phyloP scores from a whole-genome alignment of 2,113 vertebrate genomes.

The Aplodontia rufa region DNA sequence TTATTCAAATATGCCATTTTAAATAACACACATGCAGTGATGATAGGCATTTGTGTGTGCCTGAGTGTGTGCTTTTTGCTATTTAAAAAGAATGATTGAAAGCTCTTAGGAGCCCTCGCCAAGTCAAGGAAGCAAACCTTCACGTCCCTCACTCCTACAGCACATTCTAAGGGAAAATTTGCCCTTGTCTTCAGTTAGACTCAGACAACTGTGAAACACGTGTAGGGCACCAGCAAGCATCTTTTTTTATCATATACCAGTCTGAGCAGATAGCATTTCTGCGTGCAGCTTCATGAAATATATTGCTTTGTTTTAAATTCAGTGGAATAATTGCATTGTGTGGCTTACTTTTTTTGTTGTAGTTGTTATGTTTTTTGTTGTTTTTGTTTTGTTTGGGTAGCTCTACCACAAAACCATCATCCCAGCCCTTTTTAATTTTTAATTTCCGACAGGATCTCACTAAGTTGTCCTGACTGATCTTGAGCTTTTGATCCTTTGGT shows the following conservation, averaged over 20 bases:
- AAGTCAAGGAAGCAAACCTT: background rate
- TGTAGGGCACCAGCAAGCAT: background rate
- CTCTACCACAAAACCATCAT: no score
- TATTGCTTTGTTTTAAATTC: background rate
- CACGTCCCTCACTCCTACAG: background rate
- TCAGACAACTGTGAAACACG: background rate
- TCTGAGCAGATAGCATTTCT: background rate
- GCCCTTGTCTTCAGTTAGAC: background rate
- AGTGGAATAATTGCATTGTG: background rate
- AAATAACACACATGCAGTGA: background rate
- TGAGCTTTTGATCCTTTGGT: no score
- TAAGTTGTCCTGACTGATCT: no score
- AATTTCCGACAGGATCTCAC: no score
- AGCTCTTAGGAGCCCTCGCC: background rate
- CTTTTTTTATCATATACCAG: background rate
- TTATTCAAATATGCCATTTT: constrained; percentile 23
- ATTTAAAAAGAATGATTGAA: constrained; percentile 5
- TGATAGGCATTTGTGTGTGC: background rate
- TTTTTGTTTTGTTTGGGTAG: no score
- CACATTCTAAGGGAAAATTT: background rate
- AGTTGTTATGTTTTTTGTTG: background rate
- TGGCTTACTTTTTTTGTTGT: constrained; percentile 18
- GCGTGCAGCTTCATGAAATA: background rate
- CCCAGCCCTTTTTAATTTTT: no score
- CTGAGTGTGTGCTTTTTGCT: background rate